These are phyloP conservation scores for Mus spicilegus DNA, from an alignment of 2,113 vertebrate genomes.

Conservation along the genomic window DNA sequence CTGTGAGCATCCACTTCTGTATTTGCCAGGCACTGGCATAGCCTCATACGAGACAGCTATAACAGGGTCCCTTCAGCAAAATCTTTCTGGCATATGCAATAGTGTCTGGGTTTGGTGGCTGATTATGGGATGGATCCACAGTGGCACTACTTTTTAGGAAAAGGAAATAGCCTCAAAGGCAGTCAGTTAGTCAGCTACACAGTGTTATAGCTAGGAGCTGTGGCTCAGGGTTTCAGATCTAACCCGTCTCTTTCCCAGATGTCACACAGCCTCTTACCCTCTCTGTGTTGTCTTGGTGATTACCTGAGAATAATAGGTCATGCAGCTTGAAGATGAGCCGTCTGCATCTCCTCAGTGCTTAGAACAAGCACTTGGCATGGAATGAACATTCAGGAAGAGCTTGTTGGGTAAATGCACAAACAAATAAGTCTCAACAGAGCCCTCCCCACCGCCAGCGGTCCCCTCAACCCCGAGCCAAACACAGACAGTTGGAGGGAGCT, in stretches of 20 bases:
- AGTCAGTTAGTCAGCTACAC: neutral
- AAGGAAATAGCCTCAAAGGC: neutral
- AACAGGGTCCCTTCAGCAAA: no score
- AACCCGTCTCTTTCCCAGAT: neutral
- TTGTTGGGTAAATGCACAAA: neutral
- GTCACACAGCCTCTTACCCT: neutral
- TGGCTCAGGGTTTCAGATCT: neutral
- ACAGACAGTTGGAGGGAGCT: neutral
- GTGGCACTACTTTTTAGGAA: neutral
- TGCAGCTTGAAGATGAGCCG: neutral
- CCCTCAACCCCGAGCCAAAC: neutral
- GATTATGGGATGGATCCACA: neutral
- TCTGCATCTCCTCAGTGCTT: neutral
- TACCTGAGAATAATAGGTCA: neutral
- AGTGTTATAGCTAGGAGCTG: neutral
- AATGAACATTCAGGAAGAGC: neutral
- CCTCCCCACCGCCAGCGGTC: neutral
- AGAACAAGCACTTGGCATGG: neutral
- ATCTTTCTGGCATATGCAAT: no score
- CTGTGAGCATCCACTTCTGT: no score
- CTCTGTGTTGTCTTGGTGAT: neutral
- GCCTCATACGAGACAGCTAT: no score
- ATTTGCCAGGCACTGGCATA: no score
- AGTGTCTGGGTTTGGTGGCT: no score
- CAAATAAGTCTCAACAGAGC: neutral